These are phyloP conservation scores for Leuctra nigra DNA, from an alignment of 2,888 invertebrate genomes.

Conservation along the genomic window DNA sequence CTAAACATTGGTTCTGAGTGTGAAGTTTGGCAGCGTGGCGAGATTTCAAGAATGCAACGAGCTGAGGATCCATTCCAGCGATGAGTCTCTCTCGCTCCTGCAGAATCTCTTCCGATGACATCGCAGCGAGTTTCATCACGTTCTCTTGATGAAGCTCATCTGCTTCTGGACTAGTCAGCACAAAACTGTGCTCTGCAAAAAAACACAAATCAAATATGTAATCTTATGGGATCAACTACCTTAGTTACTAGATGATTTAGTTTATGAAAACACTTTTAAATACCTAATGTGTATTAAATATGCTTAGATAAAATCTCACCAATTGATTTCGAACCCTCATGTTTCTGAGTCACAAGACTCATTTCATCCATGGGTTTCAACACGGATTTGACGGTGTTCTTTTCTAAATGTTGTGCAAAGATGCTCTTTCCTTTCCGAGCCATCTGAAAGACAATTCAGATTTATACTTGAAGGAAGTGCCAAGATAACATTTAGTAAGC, in stretches of 20 bases:
- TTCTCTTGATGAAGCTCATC: constrained; percentile 65
- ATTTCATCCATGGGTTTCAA: neutral
- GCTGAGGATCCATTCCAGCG: constrained; percentile 54
- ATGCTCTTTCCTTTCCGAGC: constrained; percentile 28
- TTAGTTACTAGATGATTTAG: too few species aligned
- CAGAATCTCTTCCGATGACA: constrained; percentile 69
- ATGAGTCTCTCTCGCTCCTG: constrained; percentile 64
- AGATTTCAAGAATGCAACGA: constrained; percentile 57
- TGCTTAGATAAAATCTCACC: too few species aligned
- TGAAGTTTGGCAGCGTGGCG: neutral
- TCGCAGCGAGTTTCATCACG: constrained; percentile 52
- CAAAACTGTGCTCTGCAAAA: constrained; percentile 31
- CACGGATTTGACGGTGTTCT: neutral
- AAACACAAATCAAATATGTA: too few species aligned
- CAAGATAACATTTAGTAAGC: too few species aligned
- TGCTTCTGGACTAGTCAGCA: constrained; percentile 38
- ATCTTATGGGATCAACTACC: too few species aligned
- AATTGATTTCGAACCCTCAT: too few species aligned
- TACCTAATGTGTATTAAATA: too few species aligned
- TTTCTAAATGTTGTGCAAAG: constrained; percentile 31
- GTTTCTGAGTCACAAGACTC: too few species aligned
- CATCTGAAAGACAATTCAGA: constrained; percentile 29
- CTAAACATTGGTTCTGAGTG: neutral
- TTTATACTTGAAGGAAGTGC: too few species aligned
- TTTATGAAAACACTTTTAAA: too few species aligned